Conservation (phyloP, 2,797 vertebrate genomes). For the Takifugu rubripes region DNA sequence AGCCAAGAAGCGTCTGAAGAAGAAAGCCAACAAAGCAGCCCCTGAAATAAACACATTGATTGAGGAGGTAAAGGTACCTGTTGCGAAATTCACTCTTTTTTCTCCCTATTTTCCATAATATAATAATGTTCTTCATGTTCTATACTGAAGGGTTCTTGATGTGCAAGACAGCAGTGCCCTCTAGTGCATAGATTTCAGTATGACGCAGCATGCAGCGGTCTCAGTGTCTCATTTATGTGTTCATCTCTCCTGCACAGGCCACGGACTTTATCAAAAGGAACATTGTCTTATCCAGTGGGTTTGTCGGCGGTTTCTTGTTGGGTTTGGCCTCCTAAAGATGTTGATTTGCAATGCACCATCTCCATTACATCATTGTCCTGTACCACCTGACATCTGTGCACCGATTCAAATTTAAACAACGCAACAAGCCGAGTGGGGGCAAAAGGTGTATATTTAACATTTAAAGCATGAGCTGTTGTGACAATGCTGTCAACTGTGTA, state of each 20-base stretch:
- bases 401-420: slow-evolving; percentile 8
- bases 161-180: slow-evolving; percentile 34
- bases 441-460: slow-evolving; percentile 19
- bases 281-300: slow-evolving; percentile 93
- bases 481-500: slow-evolving; percentile 22
- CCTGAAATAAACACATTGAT: slow-evolving; percentile 93
- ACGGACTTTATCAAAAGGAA: slow-evolving; percentile 97
- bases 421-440: background rate
- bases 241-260: slow-evolving; percentile 75
- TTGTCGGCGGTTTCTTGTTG: slow-evolving; percentile 94
- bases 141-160: background rate
- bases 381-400: slow-evolving; percentile 28
- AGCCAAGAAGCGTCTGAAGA: slow-evolving; percentile 95
- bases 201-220: slow-evolving; percentile 11
- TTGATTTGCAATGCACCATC: background rate
- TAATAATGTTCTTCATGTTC: background rate
- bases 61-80: slow-evolving; percentile 88
- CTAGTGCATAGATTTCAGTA: slow-evolving; percentile 34
- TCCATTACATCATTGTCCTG: slow-evolving; percentile 23
- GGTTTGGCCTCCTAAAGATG: slow-evolving; percentile 86
- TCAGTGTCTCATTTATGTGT: background rate
- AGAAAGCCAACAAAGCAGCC: slow-evolving; percentile 91
- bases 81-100: slow-evolving; percentile 28
- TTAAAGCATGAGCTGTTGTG: slow-evolving; percentile 47
- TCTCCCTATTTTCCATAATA: background rate